A percentile compares a stretch with the other conserved stretches of the same genome.
Conservation (phyloP, 2,113 vertebrate species). For the Gopherus evgoodei region DNA sequence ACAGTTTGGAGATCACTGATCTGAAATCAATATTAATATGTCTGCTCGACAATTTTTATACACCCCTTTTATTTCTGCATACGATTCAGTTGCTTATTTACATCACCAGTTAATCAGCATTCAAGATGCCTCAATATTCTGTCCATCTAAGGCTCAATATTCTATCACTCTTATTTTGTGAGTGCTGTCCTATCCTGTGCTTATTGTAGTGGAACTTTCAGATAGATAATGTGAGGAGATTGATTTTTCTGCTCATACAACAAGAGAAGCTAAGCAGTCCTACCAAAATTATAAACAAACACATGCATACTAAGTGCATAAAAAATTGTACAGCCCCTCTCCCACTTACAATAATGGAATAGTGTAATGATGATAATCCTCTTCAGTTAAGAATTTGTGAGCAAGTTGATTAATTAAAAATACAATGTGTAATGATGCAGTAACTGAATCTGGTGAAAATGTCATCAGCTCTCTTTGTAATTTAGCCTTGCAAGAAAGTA, state of each 20-base stretch:
- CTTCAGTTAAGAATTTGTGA: slow-evolving; percentile 2
- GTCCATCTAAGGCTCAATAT: background rate
- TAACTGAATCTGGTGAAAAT: background rate
- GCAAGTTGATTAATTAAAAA: background rate
- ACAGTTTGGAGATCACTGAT: background rate
- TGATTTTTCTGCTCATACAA: background rate
- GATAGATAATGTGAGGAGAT: background rate
- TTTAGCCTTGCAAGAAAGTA: slow-evolving; percentile 79
- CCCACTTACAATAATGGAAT: background rate
- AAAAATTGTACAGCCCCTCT: background rate
- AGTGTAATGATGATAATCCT: background rate
- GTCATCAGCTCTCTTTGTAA: slow-evolving; percentile 33
- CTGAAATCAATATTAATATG: background rate
- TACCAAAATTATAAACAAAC: background rate
- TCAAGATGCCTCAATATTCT: background rate
- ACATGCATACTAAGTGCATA: background rate
- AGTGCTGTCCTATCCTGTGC: background rate
- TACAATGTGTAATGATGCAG: background rate
- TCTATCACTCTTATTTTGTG: background rate
- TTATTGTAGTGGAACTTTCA: background rate
- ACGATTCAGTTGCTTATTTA: background rate
- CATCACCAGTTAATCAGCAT: background rate
- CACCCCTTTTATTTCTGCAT: background rate
- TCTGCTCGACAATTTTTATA: background rate
- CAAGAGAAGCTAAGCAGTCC: background rate